Evolutionary conservation across 2,797 vertebrate species (phyloP), one percentile per base, ranked within the genome.

Genomic region (Phaenicophaeus curvirostris): DNA sequence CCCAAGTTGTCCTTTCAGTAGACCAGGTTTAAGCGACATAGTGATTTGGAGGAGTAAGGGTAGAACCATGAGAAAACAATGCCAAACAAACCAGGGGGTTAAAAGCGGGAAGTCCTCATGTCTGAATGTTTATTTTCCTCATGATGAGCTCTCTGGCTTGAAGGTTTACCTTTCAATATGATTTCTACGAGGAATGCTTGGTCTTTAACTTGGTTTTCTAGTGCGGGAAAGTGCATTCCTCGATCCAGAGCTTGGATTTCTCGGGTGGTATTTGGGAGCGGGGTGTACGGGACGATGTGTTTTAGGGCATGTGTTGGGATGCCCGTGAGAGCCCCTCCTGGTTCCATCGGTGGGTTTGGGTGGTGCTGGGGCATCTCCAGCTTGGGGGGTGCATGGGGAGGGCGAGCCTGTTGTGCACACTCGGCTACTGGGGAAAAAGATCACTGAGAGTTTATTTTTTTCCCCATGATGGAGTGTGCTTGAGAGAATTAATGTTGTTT

Each of bases 41-140:
- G 86, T n/a, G 58, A 66, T 94, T 82, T 61, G 76, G 89, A 74
- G 76, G 69, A 95, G 73, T 13, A n/a, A 76, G 39, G 85, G 24
- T 63, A 65, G 59, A 51, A 81, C 88, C 81, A 75, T 3, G 31
- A 67, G 44, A 55, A 41, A n/a, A 37, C 30, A 54, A 61, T 24
- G 37, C n/a, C 11, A 27, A 0, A 3, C 24, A 42, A 82, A 39
- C 2, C 31, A 41, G 53, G 0, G 0, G 61, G 55, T 87, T 90
- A 8, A 33, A 62, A 33, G 1, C 2, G 61, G 55, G 59, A 13
- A 16, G 25, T 37, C 48, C 11, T 73, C 14, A 73, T 82, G 76
- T 42, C 90, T 53, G 90, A 67, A 57, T 41, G 59, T 80, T 83
- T 13, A 8, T 92, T 89, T 87, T 74, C 61, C 41, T 51, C 33